A percentile compares a stretch with the other conserved stretches of the same genome.
Conservation (phyloP, 2,113 vertebrate genomes). For the rat (Rattus norvegicus) region DNA sequence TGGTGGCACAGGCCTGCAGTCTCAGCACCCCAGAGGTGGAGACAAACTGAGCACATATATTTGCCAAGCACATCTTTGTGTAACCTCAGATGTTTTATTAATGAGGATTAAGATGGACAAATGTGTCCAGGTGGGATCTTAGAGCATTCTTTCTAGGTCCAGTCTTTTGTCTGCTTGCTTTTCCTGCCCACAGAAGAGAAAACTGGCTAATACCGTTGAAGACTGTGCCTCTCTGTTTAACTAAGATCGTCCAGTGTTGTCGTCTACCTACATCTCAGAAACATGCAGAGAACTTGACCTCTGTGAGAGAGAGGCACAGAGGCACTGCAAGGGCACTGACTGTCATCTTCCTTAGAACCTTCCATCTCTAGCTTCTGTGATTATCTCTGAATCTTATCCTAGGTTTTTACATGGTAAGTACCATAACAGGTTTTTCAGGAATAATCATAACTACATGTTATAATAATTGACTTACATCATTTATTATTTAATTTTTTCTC, state of each 20-base stretch:
- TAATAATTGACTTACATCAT: constrained; percentile 8
- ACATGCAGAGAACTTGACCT: background rate
- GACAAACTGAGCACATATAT: too few species aligned
- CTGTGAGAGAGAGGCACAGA: background rate
- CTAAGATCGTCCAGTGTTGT: background rate
- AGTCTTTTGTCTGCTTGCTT: background rate
- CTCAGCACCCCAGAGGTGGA: background rate
- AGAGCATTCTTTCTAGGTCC: background rate
- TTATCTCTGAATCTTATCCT: background rate
- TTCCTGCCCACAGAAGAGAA: background rate
- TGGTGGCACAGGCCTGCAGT: background rate
- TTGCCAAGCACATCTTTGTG: background rate
- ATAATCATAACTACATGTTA: background rate
- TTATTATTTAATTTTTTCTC: background rate
- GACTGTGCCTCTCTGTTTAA: background rate
- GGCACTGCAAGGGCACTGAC: background rate
- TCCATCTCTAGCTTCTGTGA: background rate
- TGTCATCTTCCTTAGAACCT: background rate
- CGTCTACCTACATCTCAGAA: background rate
- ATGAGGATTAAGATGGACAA: background rate
- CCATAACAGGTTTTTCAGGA: background rate
- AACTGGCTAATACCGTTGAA: background rate
- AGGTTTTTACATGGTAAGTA: background rate
- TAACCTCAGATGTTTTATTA: background rate
- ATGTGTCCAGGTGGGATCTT: background rate